Base-by-base conservation (phyloP, 2,797 vertebrate genomes). In the Epinephelus malabaricus region DNA sequence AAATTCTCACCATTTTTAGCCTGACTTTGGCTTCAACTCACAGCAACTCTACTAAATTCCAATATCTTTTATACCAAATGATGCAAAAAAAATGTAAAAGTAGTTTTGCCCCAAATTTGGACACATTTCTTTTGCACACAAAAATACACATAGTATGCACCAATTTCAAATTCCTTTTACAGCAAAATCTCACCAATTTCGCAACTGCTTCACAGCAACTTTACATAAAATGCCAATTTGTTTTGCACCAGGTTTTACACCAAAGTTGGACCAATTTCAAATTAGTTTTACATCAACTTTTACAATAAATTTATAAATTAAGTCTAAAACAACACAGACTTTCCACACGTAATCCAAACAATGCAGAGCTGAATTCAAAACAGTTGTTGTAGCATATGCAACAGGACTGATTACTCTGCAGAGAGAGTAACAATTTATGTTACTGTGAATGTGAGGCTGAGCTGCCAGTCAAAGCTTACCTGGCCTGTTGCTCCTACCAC, bases 401-500 rank as follows among this genome's bases (percentile, higher is more conserved):
- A 19, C 0, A 6, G 34, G 21, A 43, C 49, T 55, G 25, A 23
- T 58, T 13, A 2, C 3, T 34, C 34, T 34, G 34, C 34, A 34
- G 34, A 34, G 34, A 34, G 34, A 34, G 34, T 34, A 34, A 34
- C 34, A 8, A 34, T 6, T 34, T 25, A 25, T 25, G 25, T 25
- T 25, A 25, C 25, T 25, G n/a, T 25, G 21, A 47, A n/a, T 9
- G 5, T 6, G 54, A 55, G 43, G 30, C 10, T 7, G 47, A 40
- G 9, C 54, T 61, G 30, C 18, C 61, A 11, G n/a, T 14, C 60
- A 14, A 2, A 38, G 53, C 94, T 93, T 91, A 95, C 94, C 95
- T 95, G 95, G 46, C 92, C 91, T 73, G 91, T 59, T 61, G 88
- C 93, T 90, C 93, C 92, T 0, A 89, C 89, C 83, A 92, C 93